These are phyloP conservation scores for Myopa testacea DNA, from an alignment of 2,888 invertebrate species.

Conservation along the genomic window DNA sequence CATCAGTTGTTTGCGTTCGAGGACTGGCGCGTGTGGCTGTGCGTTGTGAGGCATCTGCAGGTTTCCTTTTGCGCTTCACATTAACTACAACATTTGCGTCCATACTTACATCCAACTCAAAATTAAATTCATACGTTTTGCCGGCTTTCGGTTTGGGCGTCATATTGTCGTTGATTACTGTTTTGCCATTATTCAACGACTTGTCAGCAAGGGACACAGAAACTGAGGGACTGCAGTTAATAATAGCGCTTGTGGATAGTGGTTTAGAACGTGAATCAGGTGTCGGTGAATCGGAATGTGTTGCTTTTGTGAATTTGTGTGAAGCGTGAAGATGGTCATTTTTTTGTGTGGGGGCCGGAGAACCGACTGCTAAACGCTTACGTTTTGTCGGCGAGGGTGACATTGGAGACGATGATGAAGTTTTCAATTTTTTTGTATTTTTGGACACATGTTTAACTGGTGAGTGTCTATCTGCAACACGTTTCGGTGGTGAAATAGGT, in stretches of 20 bases:
- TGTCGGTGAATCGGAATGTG: constrained; percentile 25
- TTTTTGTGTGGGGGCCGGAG: constrained; percentile 25
- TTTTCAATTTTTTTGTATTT: background rate
- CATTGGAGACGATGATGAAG: constrained; percentile 41
- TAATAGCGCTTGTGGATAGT: constrained; percentile 50
- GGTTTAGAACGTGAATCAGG: constrained; percentile 33
- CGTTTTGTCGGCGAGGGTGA: constrained; percentile 50
- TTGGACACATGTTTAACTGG: constrained; percentile 6
- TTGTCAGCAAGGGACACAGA: constrained; percentile 49
- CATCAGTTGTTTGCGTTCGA: constrained; percentile 15
- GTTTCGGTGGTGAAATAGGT: constrained; percentile 15
- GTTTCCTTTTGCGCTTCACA: constrained; percentile 65
- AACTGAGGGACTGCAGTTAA: constrained; percentile 60
- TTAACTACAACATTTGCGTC: constrained; percentile 68
- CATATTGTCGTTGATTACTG: constrained; percentile 63
- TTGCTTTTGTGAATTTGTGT: constrained; percentile 29
- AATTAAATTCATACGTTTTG: constrained; percentile 67
- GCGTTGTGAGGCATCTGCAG: constrained; percentile 30
- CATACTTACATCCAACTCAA: constrained; percentile 67
- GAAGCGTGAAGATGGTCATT: constrained; percentile 34
- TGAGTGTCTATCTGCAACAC: constrained; percentile 5
- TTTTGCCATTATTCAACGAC: constrained; percentile 58
- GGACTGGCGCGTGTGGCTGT: constrained; percentile 13
- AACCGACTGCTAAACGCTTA: constrained; percentile 19
- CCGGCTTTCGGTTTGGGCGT: constrained; percentile 62